Evolutionary conservation across 2,888 invertebrate species (phyloP).

Genomic region (Emmelina monodactyla): DNA sequence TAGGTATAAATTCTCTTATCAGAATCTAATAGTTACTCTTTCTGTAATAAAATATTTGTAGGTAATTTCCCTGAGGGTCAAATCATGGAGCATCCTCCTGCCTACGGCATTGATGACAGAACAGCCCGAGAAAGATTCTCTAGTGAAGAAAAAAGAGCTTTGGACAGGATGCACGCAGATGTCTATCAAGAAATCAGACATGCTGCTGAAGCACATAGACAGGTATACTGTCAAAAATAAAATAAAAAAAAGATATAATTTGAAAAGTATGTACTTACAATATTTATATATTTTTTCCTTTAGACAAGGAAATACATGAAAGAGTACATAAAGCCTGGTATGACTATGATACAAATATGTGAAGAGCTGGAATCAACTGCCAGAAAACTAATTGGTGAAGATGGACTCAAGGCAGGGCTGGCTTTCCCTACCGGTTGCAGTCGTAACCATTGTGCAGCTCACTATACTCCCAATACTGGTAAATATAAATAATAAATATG

Average conservation of each 20-base stretch:
- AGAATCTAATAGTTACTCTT: conserved; percentile 2
- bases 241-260: too few species aligned
- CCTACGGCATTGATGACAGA: conserved; percentile 76
- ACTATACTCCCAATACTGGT: conserved; percentile 98
- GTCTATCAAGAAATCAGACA: conserved; percentile 94
- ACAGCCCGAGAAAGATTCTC: conserved; percentile 87
- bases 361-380: conserved; percentile 95
- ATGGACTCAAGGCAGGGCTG: conserved; percentile 91
- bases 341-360: conserved; percentile 99
- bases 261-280: conserved; percentile 1
- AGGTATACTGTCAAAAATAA: conserved; percentile 65
- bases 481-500: too few species aligned
- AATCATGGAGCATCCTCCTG: conserved; percentile 82
- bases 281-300: conserved; percentile 18
- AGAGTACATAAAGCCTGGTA: conserved; percentile 95
- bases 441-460: conserved; percentile 98
- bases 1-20: too few species aligned
- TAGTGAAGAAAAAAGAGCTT: conserved; percentile 86
- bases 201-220: conserved; percentile 98
- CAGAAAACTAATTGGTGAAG: conserved; percentile 90
- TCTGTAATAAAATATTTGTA: conserved; percentile 15
- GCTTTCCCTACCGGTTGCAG: conserved; percentile 99
- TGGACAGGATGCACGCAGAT: conserved; percentile 91
- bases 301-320: conserved; percentile 91
- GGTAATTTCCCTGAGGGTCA: conserved; percentile 87